Conservation (phyloP, 2,113 vertebrate species). For the Delphinapterus leucas region DNA sequence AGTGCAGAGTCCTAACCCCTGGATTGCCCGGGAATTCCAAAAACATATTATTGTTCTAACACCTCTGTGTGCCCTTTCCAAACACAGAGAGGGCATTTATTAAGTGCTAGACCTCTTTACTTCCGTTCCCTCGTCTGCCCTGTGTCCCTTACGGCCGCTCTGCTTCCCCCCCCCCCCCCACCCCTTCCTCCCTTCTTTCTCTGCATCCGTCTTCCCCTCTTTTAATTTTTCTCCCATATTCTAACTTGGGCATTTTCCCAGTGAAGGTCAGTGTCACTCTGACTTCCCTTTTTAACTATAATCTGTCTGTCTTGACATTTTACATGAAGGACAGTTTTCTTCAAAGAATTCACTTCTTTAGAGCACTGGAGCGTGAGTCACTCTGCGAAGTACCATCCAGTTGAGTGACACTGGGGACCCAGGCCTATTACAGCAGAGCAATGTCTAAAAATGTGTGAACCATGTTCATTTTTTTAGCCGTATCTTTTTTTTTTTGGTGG, state of each 20-base stretch:
- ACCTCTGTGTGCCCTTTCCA: not conserved
- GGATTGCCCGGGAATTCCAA: not conserved
- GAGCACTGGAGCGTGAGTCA: not conserved
- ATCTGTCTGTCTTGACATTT: not conserved
- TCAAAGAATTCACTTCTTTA: not conserved
- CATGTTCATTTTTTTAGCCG: not conserved
- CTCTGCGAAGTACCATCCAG: fast-evolving
- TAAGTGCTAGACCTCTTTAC: not conserved
- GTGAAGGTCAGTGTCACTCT: not conserved
- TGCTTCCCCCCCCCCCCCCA: not conserved
- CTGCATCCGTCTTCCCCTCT: not conserved
- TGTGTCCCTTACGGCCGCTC: fast-evolving
- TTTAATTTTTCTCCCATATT: no score
- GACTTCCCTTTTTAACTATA: not conserved
- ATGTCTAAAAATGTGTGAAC: not conserved
- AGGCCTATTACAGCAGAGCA: fast-evolving
- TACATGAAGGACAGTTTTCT: not conserved
- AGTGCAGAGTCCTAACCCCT: not conserved
- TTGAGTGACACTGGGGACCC: not conserved
- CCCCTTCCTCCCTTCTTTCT: not conserved
- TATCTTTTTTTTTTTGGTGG: not conserved
- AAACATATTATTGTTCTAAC: not conserved
- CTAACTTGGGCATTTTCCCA: not conserved
- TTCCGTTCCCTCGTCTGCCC: not conserved
- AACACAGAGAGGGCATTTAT: not conserved